Evolutionary conservation across 30 jellyfish, hydroid and myxozoan genomes (phyloP), one percentile per base, ranked within the genome.

Genomic region (Hydra vulgaris): DNA sequence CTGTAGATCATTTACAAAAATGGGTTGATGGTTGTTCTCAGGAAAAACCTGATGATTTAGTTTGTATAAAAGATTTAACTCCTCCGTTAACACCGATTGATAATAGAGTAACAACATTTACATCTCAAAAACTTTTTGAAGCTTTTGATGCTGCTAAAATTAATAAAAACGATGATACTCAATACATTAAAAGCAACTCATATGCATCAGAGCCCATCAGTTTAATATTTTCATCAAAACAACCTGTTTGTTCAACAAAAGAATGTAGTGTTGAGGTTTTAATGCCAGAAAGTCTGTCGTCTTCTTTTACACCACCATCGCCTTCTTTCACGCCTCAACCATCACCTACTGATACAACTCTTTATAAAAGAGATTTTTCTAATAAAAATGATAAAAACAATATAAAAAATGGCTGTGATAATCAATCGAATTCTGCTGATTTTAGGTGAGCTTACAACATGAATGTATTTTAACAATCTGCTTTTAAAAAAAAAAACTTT

Each of bases 11-110:
- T 70, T 79, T 92, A 19, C 95, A 86, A 83, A 79, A 95, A 71
- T 92, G 98, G 98, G 96, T 92, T n/a, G 89, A 92, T 70, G 98
- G 92, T 54, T 92, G 95, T 82, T 86, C 86, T 77, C 81, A 80
- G 55, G 82, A 25, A 17, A 21, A 21, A n/a, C 56, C 85, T 78
- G 79, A 78, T 78, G 85, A 78, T 22, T 21, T 69, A 3, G 76
- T 24, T 70, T 81, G 73, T 25, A 86, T 95, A 54, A 27, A 80
- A 70, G 95, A 82, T 56, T 91, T 87, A 21, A 85, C 96, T 0
- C 95, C 98, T 8, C 96, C 98, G 12, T 76, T 90, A 20, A 92
- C 96, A 5, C 96, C 96, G 1, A 92, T 84, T 7, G 96, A 83
- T 25, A 86, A 56, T 61, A 78, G 54, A 78, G 78, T 66, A 1